Base-by-base conservation (phyloP, 2,888 invertebrate species). In the Isoperla grammatica region DNA sequence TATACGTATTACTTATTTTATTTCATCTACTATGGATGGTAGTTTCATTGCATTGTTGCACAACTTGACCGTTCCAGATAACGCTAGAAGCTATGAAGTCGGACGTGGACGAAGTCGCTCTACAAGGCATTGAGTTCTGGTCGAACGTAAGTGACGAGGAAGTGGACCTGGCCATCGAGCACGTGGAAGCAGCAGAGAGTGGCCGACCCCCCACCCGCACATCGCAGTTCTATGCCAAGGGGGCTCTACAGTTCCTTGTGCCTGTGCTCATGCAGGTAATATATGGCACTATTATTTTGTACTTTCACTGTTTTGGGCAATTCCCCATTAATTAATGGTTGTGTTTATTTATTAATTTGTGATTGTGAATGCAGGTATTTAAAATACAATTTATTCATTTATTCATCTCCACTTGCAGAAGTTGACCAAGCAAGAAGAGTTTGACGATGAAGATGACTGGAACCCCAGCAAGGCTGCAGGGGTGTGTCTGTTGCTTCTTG, bases 111-210 rank as follows among this genome's bases (percentile, higher is more conserved):
- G 96, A 97, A 68, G 90, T 99, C 57, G 89, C 95, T 15, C 81
- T 98, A 59, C 98, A 98, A 79, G 99, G 99, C 66, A 98, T 99
- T 73, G 99, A 99, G 76, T 99, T 99, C 78, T 99, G 99, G 99
- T 98, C 97, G 3, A 98, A 96, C 70, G 97, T 99, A 0, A 96
- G 98, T 71, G 99, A 99, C 76, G 99, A 98, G 78, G 99, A 99
- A 77, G 94, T 97, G 37, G 97, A 97, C 76, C 79, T 98, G 65
- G 85, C 90, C 1, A 90, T 96, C 73, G 96, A 97, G 75, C 92
- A 91, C 70, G 88, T 89, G 46, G 98, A 98, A 77, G 97, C 98
- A 11, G 82, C 83, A 40, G 98, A 98, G 74, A 86, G 87, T 69
- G 91, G 98, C n/a, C 83, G 92, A 64, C 90, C 95, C n/a, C 98